Evolutionary conservation across 1,140 invertebrate species (phyloP).

Genomic region (Lepidostoma basale): DNA sequence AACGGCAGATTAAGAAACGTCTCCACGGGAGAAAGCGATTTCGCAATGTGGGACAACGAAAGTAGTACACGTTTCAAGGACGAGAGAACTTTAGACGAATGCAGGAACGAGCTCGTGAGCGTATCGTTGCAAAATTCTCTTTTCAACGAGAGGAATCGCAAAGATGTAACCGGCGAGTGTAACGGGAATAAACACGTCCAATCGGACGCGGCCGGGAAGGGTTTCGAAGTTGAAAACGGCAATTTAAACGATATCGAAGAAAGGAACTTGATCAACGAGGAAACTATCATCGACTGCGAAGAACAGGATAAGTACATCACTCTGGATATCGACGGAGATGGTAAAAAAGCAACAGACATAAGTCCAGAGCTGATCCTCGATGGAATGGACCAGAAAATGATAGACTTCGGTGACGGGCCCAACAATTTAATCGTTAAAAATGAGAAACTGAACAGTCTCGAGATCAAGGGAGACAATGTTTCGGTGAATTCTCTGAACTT

Average conservation of each 20-base stretch:
- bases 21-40: slow-evolving; percentile 35
- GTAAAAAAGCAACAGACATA: slow-evolving; percentile 11
- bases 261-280: neutral
- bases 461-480: slow-evolving; percentile 28
- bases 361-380: slow-evolving; percentile 36
- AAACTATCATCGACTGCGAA: slow-evolving; percentile 9
- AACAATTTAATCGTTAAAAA: slow-evolving; percentile 22
- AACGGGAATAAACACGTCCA: slow-evolving; percentile 19
- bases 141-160: slow-evolving; percentile 16
- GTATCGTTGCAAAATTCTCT: slow-evolving; percentile 21
- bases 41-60: slow-evolving; percentile 37
- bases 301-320: slow-evolving; percentile 2
- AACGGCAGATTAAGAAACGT: slow-evolving; percentile 14
- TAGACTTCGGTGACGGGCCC: slow-evolving; percentile 23
- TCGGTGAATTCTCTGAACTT: slow-evolving; percentile 34
- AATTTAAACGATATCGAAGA: neutral
- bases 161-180: slow-evolving; percentile 5
- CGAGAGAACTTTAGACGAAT: slow-evolving; percentile 40
- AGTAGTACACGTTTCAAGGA: slow-evolving; percentile 12
- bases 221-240: slow-evolving; percentile 25
- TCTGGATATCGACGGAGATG: slow-evolving; percentile 25
- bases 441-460: slow-evolving; percentile 17
- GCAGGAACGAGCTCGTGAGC: slow-evolving; percentile 40
- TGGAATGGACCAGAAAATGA: slow-evolving; percentile 30
- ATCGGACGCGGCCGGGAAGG: neutral